A percentile compares a stretch with the other conserved stretches of the same genome.
Conservation (phyloP, 2,113 vertebrate genomes). For the Manacus vitellinus region DNA sequence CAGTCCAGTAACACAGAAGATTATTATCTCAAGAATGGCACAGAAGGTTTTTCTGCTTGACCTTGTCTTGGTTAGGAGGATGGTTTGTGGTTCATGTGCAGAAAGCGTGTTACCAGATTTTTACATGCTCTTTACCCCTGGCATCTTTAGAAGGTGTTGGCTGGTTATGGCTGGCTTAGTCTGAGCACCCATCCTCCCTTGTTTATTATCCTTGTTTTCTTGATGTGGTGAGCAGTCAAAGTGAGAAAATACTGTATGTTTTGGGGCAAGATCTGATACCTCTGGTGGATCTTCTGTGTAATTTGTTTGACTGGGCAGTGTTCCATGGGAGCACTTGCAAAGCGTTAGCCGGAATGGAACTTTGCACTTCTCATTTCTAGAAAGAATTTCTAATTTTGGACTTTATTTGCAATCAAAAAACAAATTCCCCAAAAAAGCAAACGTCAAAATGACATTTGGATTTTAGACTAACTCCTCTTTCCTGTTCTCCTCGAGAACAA, state of each 20-base stretch:
- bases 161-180: background rate
- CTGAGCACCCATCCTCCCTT: background rate
- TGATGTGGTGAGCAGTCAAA: background rate
- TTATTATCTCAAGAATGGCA: background rate
- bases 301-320: background rate
- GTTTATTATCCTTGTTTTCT: background rate
- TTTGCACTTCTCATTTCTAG: background rate
- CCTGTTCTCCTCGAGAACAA: background rate
- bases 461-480: background rate
- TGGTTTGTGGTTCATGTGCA: background rate
- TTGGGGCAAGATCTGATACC: background rate
- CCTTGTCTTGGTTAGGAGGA: background rate
- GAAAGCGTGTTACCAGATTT: background rate
- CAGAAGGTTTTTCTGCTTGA: background rate
- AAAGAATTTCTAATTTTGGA: background rate
- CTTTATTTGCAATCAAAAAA: background rate
- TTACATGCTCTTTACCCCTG: background rate
- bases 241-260: background rate
- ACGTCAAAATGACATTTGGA: background rate
- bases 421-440: background rate
- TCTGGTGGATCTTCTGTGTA: background rate
- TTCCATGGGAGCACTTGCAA: background rate
- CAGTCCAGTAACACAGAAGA: background rate
- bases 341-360: background rate
- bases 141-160: background rate